Evolutionary conservation across 1,140 invertebrate genomes (phyloP).

Genomic region (Atta colombica): DNA sequence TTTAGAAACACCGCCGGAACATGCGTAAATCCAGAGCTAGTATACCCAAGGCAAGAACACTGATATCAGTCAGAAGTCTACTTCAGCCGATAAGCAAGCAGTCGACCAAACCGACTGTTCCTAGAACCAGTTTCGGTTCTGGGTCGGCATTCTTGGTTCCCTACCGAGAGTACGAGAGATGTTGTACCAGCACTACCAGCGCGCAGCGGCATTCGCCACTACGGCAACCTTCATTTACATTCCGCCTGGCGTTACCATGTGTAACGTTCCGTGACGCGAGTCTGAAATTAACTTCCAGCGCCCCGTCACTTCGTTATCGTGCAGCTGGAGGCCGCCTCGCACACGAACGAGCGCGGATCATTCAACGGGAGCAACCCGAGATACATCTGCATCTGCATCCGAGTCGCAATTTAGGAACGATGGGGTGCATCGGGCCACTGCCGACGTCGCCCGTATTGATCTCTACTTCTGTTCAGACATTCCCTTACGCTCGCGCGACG

Average conservation of each 20-base stretch:
- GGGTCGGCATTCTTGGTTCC: constrained; percentile 54
- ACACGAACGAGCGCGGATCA: constrained; percentile 13
- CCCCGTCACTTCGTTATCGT: constrained; percentile 44
- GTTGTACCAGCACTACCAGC: constrained; percentile 11
- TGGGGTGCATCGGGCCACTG: constrained; percentile 34
- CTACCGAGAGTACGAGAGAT: constrained; percentile 41
- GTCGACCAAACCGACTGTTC: constrained; percentile 50
- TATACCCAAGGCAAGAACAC: constrained; percentile 17
- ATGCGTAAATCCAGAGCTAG: not conserved
- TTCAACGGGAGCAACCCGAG: constrained; percentile 6
- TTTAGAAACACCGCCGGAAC: not conserved
- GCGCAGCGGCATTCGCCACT: not conserved
- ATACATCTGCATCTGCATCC: constrained; percentile 38
- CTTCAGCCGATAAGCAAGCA: constrained; percentile 57
- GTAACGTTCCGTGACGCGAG: constrained; percentile 50
- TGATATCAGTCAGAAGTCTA: constrained; percentile 7
- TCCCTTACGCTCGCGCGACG: constrained; percentile 47
- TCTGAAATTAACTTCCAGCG: constrained; percentile 48
- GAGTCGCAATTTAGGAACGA: constrained; percentile 38
- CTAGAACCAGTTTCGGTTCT: not conserved
- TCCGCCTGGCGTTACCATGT: constrained; percentile 43
- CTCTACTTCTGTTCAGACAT: constrained; percentile 28
- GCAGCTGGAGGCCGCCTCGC: constrained; percentile 44
- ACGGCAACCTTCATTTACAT: constrained; percentile 54
- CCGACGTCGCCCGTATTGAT: constrained; percentile 43